phyloP scores from a whole-genome alignment of 1,140 invertebrate species.

The Drosophila teissieri region DNA sequence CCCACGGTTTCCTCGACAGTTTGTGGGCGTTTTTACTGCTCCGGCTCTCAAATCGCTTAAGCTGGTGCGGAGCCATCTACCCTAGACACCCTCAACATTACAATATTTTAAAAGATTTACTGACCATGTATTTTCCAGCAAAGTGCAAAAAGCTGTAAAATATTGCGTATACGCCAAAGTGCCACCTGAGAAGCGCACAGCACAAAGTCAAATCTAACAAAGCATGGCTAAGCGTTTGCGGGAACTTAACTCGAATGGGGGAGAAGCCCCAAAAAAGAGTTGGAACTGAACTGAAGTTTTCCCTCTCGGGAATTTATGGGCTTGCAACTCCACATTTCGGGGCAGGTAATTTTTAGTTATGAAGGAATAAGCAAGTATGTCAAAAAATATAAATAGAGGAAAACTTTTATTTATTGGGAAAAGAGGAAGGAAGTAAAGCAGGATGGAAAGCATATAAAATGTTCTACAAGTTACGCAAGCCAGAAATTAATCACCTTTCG shows the following conservation, averaged over 20 bases:
- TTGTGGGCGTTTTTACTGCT: conserved; percentile 66
- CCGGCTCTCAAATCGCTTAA: conserved; percentile 66
- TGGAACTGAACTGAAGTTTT: conserved; percentile 29
- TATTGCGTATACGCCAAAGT: conserved; percentile 68
- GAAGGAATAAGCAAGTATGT: background rate
- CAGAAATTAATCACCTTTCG: background rate
- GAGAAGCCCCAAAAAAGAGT: conserved; percentile 23
- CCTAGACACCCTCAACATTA: conserved; percentile 48
- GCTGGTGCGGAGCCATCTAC: conserved; percentile 29
- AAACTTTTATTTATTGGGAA: background rate
- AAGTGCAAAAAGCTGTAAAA: conserved; percentile 79
- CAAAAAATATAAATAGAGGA: background rate
- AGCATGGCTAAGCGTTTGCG: conserved; percentile 53
- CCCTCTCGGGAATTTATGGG: background rate
- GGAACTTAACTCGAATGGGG: conserved; percentile 24
- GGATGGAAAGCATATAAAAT: too few species aligned
- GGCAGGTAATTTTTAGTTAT: background rate
- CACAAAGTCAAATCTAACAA: conserved; percentile 61
- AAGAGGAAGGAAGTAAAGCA: too few species aligned
- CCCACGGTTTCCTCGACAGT: conserved; percentile 7
- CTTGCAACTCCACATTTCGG: conserved; percentile 9
- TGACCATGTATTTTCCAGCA: conserved; percentile 69
- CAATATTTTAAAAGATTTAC: conserved; percentile 82
- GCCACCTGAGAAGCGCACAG: conserved; percentile 52
- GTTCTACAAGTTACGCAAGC: background rate